phyloP scores from a whole-genome alignment of 2,113 vertebrate species.

The Turnix velox region DNA sequence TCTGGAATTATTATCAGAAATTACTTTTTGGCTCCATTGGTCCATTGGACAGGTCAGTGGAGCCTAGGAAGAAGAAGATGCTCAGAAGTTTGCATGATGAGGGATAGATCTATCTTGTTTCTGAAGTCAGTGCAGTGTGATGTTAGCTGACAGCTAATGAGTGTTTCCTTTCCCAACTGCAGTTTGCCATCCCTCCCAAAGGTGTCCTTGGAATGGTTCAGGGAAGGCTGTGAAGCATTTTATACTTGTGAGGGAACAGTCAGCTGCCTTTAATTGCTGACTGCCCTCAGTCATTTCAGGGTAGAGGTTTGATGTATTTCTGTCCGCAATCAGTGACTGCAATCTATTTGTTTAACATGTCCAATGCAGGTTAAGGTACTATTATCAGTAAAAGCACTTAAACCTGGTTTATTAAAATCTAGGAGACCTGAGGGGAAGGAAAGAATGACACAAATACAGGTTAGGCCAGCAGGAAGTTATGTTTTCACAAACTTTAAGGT shows the following conservation, averaged over 20 bases:
- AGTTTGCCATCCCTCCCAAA: not conserved
- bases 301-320: not conserved
- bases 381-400: not conserved
- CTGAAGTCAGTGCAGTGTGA: not conserved
- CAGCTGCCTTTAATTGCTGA: constrained; percentile 32
- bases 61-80: not conserved
- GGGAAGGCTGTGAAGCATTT: constrained; percentile 22
- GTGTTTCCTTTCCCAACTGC: not conserved
- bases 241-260: not conserved
- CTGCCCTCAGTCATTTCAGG: not conserved
- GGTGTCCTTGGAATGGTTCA: not conserved
- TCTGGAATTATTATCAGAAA: not conserved
- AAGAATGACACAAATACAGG: not conserved
- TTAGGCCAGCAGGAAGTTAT: not conserved
- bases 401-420: not conserved
- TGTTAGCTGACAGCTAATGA: not conserved
- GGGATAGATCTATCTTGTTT: not conserved
- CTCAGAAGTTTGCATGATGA: not conserved
- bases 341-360: not conserved
- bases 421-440: fast-evolving
- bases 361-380: not conserved
- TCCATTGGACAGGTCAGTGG: not conserved
- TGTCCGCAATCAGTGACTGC: not conserved
- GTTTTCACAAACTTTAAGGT: not conserved
- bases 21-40: not conserved